These are phyloP conservation scores for Tethea ocularis DNA, from an alignment of 2,888 invertebrate genomes.

Conservation along the genomic window DNA sequence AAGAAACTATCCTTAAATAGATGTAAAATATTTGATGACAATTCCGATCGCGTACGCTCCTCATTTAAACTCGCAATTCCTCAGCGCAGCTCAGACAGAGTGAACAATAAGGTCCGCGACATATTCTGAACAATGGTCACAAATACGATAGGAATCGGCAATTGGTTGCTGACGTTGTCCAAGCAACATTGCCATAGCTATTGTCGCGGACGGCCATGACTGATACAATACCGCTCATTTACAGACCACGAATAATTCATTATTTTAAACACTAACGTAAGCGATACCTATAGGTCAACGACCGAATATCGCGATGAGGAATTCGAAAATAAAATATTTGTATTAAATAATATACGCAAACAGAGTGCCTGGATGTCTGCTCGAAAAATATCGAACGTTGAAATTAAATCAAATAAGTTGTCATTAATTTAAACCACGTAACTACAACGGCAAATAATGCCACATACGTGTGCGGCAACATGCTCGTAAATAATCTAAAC, in stretches of 20 bases:
- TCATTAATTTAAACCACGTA: conserved; percentile 47
- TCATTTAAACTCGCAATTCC: conserved; percentile 73
- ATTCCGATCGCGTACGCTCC: conserved; percentile 67
- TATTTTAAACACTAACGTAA: conserved; percentile 45
- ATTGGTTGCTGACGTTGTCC: conserved; percentile 68
- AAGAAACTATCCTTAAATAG: conserved; percentile 25
- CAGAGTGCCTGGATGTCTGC: conserved; percentile 6
- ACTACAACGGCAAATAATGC: conserved; percentile 51
- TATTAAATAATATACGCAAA: conserved; percentile 31
- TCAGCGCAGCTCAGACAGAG: conserved; percentile 54
- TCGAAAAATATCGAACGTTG: conserved; percentile 5
- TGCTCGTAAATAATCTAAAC: conserved; percentile 56
- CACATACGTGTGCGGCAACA: conserved; percentile 60
- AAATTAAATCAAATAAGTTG: conserved; percentile 31
- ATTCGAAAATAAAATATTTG: conserved; percentile 29
- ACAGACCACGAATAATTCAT: conserved; percentile 58
- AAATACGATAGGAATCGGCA: conserved; percentile 78
- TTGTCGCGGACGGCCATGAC: conserved; percentile 45
- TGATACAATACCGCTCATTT: conserved; percentile 46
- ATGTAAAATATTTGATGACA: conserved; percentile 43
- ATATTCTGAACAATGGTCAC: conserved; percentile 80
- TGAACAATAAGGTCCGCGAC: conserved; percentile 78
- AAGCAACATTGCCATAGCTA: conserved; percentile 54
- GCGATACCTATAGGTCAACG: conserved; percentile 45
- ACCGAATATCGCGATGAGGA: conserved; percentile 41